A percentile compares a stretch with the other conserved stretches of the same genome.
phyloP scores from a whole-genome alignment of 92 coral and sea anemone genomes.

The Palythoa caribaeorum region DNA sequence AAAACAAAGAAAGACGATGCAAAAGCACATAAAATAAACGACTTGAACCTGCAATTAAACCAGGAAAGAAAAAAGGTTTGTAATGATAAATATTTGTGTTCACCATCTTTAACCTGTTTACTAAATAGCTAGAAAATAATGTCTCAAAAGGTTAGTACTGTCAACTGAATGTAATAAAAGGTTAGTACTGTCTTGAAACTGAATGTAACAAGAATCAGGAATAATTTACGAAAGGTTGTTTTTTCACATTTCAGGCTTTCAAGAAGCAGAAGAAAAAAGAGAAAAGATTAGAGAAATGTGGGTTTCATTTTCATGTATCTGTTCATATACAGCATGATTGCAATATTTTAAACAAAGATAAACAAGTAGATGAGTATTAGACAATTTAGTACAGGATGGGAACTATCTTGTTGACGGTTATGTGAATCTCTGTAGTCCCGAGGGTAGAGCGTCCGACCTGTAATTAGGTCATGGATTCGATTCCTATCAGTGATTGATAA shows the following conservation, averaged over 20 bases:
- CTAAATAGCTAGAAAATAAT: no score
- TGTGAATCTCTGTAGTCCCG: no score
- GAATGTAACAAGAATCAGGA: no score
- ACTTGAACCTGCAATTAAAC: conserved; percentile 62
- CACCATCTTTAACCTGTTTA: no score
- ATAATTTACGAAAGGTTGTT: neutral
- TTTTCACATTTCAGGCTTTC: conserved; percentile 58
- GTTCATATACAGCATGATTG: neutral
- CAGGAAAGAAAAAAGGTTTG: conserved; percentile 87
- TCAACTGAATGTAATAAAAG: neutral
- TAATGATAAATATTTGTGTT: no score
- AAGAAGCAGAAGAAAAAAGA: conserved; percentile 81
- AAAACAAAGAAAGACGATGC: conserved; percentile 39
- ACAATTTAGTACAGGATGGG: no score
- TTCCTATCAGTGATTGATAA: no score
- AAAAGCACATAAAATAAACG: neutral
- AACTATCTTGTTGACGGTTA: no score
- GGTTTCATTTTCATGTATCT: neutral
- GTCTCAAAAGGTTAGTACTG: neutral
- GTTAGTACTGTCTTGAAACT: neutral
- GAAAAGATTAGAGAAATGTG: conserved; percentile 68
- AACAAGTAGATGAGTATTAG: no score
- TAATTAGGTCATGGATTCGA: no score
- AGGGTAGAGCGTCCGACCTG: no score
- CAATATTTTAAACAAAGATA: no score